Base-by-base conservation (phyloP, 2,113 vertebrate genomes). In the Oryzias woworae region DNA sequence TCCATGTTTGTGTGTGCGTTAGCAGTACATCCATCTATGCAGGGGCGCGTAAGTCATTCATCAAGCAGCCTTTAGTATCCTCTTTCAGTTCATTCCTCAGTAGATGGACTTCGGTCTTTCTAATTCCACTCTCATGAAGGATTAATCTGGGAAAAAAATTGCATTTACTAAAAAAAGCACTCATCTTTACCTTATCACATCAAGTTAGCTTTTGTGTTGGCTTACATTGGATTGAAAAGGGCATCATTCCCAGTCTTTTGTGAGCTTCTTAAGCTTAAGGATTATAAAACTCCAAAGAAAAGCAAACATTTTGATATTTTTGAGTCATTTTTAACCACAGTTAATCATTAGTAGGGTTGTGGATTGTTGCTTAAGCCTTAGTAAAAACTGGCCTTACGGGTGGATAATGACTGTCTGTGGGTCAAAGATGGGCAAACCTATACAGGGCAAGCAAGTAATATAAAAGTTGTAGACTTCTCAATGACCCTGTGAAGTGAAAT, bases 151-250 rank as follows among this genome's bases (percentile, higher is more conserved):
- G 45, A 43, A 47, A 60, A 28, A 28, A 18, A 69, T 73, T 45
- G 18, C 49, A 18, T 15, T 22, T 13, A 55, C 42, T 24, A 45
- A 18, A 73, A 71, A 31, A 42, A 50, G 58, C n/a, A 14, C 4
- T 7, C 24, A 13, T 48, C 18, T 46, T 24, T 23, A 17, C 14
- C 16, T 20, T 12, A 53, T 67, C 55, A 26, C 17, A 14, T 50
- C 41, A 17, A 20, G 56, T 55, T 65, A 43, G 22, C 45, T 55
- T 18, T 3, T 70, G 48, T 7, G 26, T 71, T 57, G 14, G 5
- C 52, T 52, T 72, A 48, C 22, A 52, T 75, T 71, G 64, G 55
- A 49, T 52, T 41, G 53, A 57, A 36, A 67, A 72, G 28, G 1
- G 5, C 16, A 0, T 42, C 36, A 7, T 20, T 15, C 4, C 3